Base-by-base conservation (phyloP, 2,888 invertebrate species). In the Sarcophaga rosellei region DNA sequence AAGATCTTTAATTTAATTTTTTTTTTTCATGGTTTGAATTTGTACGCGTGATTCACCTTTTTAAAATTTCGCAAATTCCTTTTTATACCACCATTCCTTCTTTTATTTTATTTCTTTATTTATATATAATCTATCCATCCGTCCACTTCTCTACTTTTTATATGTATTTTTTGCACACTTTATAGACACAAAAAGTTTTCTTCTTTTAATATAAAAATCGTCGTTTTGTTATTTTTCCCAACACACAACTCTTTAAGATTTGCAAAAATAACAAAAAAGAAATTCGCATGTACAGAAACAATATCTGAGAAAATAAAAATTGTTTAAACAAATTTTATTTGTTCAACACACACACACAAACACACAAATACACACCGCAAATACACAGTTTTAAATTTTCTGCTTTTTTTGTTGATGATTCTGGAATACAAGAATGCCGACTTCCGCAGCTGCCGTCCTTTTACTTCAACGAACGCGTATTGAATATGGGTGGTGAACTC, bases 341-440 rank as follows among this genome's bases (percentile, higher is more conserved):
- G 76, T 75, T 69, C 63, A 65, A 68, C 61, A 81, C 74, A 85
- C 76, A 87, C 84, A 83, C 84, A 86, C 81, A 88, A 75, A 35
- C 53, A 53, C 53, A 53, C 73, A 87, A 84, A 83, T 83, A 86
- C 83, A 88, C 81, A 35, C 53, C 12, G 1, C 12, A 53, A 53
- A 53, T 53, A 62, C 73, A 84, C 74, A 89, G 78, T 89, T 88
- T 87, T 84, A 89, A 88, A 88, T 88, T 88, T 88, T 88, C 86
- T 86, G 84, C 80, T 85, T 80, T 82, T 57, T 76, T 21, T 76
- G 73, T 87, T 85, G 73, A 74, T 82, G 65, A 68, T 69, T 79
- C 77, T 80, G 70, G 82, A 78, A 82, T 79, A 81, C 82, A 85
- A 82, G 72, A 82, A 59, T 75, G 68, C 85, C 85, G 85, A 85